Evolutionary conservation across 2,888 invertebrate species (phyloP).

Genomic region (Habroteleia sp.): DNA sequence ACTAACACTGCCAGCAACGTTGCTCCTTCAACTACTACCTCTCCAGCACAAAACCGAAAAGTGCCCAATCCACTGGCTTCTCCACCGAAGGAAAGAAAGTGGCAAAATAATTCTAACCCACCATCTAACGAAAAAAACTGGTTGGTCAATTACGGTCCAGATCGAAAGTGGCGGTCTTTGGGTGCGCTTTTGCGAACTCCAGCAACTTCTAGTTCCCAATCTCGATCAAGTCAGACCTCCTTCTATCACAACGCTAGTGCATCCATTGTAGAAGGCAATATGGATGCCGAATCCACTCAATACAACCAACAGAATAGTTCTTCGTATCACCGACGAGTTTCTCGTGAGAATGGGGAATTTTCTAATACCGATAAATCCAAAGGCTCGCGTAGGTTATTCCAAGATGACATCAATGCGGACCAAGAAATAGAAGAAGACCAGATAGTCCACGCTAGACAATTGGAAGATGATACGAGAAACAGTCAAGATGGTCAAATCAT

Average conservation of each 20-base stretch:
- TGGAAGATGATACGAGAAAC: slow-evolving; percentile 56
- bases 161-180: slow-evolving; percentile 81
- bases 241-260: slow-evolving; percentile 75
- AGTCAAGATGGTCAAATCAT: slow-evolving; percentile 46
- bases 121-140: slow-evolving; percentile 74
- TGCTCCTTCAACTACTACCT: slow-evolving; percentile 67
- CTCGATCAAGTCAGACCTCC: slow-evolving; percentile 69
- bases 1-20: slow-evolving; percentile 53
- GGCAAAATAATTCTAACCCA: slow-evolving; percentile 70
- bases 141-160: slow-evolving; percentile 75
- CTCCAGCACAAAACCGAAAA: slow-evolving; percentile 72
- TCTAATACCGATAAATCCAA: slow-evolving; percentile 69
- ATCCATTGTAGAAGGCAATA: slow-evolving; percentile 73
- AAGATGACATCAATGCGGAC: slow-evolving; percentile 66
- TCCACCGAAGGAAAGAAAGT: slow-evolving; percentile 72
- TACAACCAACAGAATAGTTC: slow-evolving; percentile 66
- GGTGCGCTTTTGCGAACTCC: slow-evolving; percentile 80
- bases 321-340: slow-evolving; percentile 36
- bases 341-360: slow-evolving; percentile 72
- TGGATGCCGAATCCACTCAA: slow-evolving; percentile 5
- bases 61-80: slow-evolving; percentile 67
- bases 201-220: slow-evolving; percentile 67
- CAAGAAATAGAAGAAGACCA: slow-evolving; percentile 64
- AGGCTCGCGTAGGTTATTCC: slow-evolving; percentile 74
- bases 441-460: slow-evolving; percentile 36